These are phyloP conservation scores for Sturnus vulgaris DNA, from an alignment of 2,113 vertebrate species.

Conservation along the genomic window DNA sequence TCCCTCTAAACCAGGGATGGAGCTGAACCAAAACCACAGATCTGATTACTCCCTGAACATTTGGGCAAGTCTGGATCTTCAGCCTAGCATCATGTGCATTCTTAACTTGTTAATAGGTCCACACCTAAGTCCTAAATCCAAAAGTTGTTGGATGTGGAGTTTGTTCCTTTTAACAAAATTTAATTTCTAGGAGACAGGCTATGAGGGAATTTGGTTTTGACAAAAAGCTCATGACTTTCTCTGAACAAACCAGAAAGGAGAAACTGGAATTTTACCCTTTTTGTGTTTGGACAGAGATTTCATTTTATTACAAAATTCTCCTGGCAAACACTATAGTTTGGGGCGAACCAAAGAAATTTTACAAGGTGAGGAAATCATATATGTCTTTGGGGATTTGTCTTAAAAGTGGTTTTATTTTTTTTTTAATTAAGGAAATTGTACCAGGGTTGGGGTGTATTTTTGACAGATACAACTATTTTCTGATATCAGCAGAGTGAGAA, in stretches of 20 bases:
- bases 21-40: constrained; percentile 37
- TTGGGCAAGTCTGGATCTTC: not conserved
- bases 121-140: not conserved
- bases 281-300: not conserved
- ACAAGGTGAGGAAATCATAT: not conserved
- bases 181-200: not conserved
- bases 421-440: not conserved
- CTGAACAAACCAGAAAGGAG: not conserved
- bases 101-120: not conserved
- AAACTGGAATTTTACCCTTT: not conserved
- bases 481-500: not conserved
- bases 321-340: not conserved
- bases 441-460: not conserved
- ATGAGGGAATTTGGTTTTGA: not conserved
- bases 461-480: not conserved
- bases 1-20: not conserved
- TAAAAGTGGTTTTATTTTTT: not conserved
- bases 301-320: not conserved
- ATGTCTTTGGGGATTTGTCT: not conserved
- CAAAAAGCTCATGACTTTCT: not conserved
- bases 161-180: not conserved
- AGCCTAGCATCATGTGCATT: not conserved
- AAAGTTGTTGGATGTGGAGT: not conserved
- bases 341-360: not conserved
- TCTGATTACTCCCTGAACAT: constrained; percentile 3